Evolutionary conservation across 2,797 vertebrate genomes (phyloP).

Genomic region (Sciaenops ocellatus): DNA sequence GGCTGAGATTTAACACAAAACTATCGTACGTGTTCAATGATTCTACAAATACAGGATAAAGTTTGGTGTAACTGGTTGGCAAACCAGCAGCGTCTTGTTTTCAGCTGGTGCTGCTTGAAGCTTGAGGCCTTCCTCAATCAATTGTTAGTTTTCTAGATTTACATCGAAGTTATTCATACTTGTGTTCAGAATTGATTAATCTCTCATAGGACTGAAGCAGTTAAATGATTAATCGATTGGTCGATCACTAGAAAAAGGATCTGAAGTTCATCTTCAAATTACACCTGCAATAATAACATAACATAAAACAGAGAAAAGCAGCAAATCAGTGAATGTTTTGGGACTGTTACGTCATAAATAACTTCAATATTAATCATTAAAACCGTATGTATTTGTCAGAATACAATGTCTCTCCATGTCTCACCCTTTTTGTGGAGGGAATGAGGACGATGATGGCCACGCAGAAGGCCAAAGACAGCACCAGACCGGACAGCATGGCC

Average conservation of each 20-base stretch:
- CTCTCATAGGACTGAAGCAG: too few species aligned
- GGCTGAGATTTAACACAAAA: too few species aligned
- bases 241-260: neutral
- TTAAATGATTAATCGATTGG: neutral
- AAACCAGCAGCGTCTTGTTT: neutral
- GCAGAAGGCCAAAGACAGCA: slow-evolving; percentile 84
- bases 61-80: neutral
- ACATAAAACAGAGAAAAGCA: too few species aligned
- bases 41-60: neutral
- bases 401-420: slow-evolving; percentile 10
- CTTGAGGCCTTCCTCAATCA: neutral
- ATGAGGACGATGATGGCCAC: slow-evolving; percentile 83
- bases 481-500: slow-evolving; percentile 81
- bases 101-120: neutral
- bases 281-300: too few species aligned
- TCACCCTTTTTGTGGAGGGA: slow-evolving; percentile 77
- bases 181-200: too few species aligned
- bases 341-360: neutral
- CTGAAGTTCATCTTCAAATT: too few species aligned
- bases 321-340: too few species aligned
- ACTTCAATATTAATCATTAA: neutral
- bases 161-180: too few species aligned
- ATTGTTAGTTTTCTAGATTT: too few species aligned
- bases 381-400: neutral
- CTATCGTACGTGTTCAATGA: too few species aligned